phyloP scores from a whole-genome alignment of 2,888 invertebrate genomes.

The Diogma glabrata region DNA sequence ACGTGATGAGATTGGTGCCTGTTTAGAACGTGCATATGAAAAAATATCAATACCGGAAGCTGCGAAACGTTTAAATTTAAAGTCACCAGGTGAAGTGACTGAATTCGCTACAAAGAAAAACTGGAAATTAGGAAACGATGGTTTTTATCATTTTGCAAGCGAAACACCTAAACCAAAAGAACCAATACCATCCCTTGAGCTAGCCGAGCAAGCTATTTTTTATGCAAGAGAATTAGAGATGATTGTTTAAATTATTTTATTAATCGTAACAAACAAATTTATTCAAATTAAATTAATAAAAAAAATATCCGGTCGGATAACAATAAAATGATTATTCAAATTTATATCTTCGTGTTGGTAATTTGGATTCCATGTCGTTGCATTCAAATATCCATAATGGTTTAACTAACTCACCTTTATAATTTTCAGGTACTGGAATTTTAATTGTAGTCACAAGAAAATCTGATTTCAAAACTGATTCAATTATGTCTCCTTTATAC shows the following conservation, averaged over 20 bases:
- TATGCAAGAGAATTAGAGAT: conserved; percentile 97
- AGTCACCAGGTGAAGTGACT: conserved; percentile 62
- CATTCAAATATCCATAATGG: conserved; percentile 25
- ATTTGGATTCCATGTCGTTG: conserved; percentile 20
- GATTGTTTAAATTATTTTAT: conserved; percentile 67
- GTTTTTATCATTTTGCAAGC: conserved; percentile 69
- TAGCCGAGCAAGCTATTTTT: conserved; percentile 89
- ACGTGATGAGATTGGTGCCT: conserved; percentile 89
- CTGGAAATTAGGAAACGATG: conserved; percentile 68
- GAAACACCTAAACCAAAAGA: conserved; percentile 65
- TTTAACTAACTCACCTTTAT: conserved; percentile 20
- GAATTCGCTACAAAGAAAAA: conserved; percentile 70
- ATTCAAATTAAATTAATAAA: not conserved
- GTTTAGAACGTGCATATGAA: conserved; percentile 93
- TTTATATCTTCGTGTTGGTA: conserved; percentile 22
- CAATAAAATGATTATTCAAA: not conserved
- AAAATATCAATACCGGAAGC: conserved; percentile 80
- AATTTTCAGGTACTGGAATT: conserved; percentile 19
- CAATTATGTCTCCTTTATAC: conserved; percentile 17
- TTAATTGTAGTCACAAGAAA: conserved; percentile 18
- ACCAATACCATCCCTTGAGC: conserved; percentile 75
- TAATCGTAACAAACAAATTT: not conserved
- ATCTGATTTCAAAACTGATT: conserved; percentile 11
- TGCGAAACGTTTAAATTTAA: conserved; percentile 76
- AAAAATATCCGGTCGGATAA: too few relatives aligned